Conservation (phyloP, 2,797 vertebrate species). For the Kryptolebias ocellatus region DNA sequence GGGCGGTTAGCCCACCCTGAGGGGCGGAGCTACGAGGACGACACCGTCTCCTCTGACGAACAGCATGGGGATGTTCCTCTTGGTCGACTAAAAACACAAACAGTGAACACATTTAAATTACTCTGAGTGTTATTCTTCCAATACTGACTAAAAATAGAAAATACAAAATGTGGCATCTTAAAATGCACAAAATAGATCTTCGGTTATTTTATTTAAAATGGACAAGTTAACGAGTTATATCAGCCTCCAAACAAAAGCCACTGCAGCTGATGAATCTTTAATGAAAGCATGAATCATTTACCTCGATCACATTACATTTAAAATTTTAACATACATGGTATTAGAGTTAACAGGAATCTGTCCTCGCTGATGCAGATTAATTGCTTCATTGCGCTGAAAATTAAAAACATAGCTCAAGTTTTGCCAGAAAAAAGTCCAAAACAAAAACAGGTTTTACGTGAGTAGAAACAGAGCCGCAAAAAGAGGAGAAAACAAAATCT, state of each 20-base stretch:
- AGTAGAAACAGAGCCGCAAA: not conserved
- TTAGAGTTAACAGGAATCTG: no score
- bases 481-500: not conserved
- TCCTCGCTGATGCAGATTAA: no score
- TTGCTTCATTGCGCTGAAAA: not conserved
- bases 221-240: no score
- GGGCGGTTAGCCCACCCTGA: constrained; percentile 89
- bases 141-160: not conserved
- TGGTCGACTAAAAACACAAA: constrained; percentile 87
- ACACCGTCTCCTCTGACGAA: constrained; percentile 98
- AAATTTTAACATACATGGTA: no score
- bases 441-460: not conserved
- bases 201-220: no score
- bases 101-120: not conserved
- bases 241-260: not conserved
- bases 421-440: not conserved
- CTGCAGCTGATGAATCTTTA: not conserved
- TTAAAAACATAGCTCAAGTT: no score
- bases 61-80: constrained; percentile 99
- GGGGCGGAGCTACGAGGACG: constrained; percentile 94
- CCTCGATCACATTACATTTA: no score
- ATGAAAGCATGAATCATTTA: not conserved
- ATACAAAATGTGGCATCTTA: not conserved
- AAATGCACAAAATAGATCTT: not conserved
- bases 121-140: not conserved